Percentiles rank a stretch among this genome's conserved stretches.
phyloP scores from a whole-genome alignment of 1,140 invertebrate species.

The Euura saliciscinereae region DNA sequence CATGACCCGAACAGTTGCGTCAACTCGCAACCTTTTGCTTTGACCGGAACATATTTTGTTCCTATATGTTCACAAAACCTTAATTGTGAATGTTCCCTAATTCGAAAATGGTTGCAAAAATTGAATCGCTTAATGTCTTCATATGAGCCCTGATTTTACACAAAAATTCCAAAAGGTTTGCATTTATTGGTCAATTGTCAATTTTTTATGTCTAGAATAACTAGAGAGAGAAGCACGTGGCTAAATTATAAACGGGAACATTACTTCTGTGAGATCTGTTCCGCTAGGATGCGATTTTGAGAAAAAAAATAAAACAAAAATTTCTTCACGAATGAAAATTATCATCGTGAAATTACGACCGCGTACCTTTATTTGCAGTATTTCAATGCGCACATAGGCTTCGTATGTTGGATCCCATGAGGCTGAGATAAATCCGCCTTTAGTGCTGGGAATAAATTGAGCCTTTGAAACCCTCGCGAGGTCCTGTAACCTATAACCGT shows the following conservation, averaged over 20 bases:
- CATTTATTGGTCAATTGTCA: no score
- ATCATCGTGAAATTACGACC: slow-evolving; percentile 6
- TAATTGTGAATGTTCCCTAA: no score
- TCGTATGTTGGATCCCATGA: neutral
- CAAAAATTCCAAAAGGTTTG: no score
- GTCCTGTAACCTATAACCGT: neutral
- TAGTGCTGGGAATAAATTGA: neutral
- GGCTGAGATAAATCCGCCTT: neutral
- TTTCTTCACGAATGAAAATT: neutral
- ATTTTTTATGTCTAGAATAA: no score
- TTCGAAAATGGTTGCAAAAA: no score
- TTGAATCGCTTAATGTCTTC: no score
- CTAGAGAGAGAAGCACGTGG: neutral
- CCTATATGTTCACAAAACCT: no score
- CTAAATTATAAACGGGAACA: neutral
- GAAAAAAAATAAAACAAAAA: neutral
- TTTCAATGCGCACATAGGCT: neutral
- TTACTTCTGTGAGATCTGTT: neutral
- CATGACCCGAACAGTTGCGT: no score
- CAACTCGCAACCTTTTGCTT: no score
- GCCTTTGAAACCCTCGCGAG: neutral
- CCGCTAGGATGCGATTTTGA: no score
- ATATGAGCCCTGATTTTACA: no score
- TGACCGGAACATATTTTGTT: no score
- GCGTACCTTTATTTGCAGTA: slow-evolving; percentile 2